A percentile compares a stretch with the other conserved stretches of the same genome.
Evolutionary conservation across 1,140 invertebrate genomes (phyloP).

Genomic region (Drosophila funebris): DNA sequence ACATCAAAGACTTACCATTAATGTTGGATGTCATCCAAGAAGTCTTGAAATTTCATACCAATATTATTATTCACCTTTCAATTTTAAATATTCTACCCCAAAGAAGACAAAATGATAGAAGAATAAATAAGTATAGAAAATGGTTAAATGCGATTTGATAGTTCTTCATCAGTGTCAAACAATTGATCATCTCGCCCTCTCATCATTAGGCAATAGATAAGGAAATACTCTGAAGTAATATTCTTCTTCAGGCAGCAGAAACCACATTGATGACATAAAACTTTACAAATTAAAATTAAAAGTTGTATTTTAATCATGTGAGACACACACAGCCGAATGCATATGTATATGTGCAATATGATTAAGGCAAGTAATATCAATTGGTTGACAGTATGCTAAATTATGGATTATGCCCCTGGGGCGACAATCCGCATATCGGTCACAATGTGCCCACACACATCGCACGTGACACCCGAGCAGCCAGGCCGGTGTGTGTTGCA

Average conservation of each 20-base stretch:
- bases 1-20: too few relatives aligned
- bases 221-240: too few relatives aligned
- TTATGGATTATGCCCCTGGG: slow-evolving; percentile 82
- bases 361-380: slow-evolving; percentile 71
- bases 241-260: not conserved
- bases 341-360: slow-evolving; percentile 12
- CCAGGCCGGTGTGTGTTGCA: slow-evolving; percentile 3
- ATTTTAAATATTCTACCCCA: too few relatives aligned
- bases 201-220: too few relatives aligned
- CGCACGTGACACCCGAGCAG: slow-evolving; percentile 52
- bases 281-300: slow-evolving; percentile 50
- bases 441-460: slow-evolving; percentile 52
- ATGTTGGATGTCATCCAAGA: too few relatives aligned
- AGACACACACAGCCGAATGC: not conserved
- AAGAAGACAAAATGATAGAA: too few relatives aligned
- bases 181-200: too few relatives aligned
- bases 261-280: slow-evolving; percentile 17
- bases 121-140: too few relatives aligned
- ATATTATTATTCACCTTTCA: too few relatives aligned
- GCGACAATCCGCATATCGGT: slow-evolving; percentile 71
- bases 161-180: too few relatives aligned
- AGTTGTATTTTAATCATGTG: slow-evolving; percentile 37
- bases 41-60: too few relatives aligned
- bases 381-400: slow-evolving; percentile 73
- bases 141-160: too few relatives aligned